Base-by-base conservation (phyloP, 2,888 invertebrate species). In the Nudaria mundana region DNA sequence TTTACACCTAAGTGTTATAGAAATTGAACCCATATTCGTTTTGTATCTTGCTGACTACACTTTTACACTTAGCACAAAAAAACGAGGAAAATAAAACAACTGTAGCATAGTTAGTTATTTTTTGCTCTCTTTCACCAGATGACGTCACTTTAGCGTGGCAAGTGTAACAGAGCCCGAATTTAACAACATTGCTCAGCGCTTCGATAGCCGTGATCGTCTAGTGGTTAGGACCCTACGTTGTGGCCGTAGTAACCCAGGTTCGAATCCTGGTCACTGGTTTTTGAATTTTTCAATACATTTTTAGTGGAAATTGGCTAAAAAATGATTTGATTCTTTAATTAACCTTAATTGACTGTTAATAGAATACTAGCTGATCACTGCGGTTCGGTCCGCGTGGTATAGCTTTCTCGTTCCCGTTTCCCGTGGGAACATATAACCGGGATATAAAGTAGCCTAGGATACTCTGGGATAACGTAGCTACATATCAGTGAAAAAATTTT, bases 181-280 rank as follows among this genome's bases (percentile, higher is more conserved):
- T 8, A 14, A 8, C 8, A 15, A n/a, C 8, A 1, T 2, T n/a
- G 8, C n/a, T n/a, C 15, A 28, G 14, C 90, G 79, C 80, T 79
- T 77, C 79, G 71, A 57, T 67, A 90, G 91, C 91, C 91, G 92
- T 91, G 91, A 92, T 92, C 91, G 92, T 92, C 91, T 92, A 92
- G 92, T 92, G 92, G 92, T 92, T 92, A 92, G 91, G 91, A 92
- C 91, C 90, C 91, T 91, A 91, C 91, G 91, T 92, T 92, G 92
- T 92, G 91, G 92, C 92, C 91, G 92, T 91, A 91, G 91, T 91
- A 92, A 92, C 92, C 92, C 92, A 92, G 92, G 92, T 92, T 92
- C 92, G 92, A 92, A 91, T 91, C 91, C 91, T 91, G 91, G 91
- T 91, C 91, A 91, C 91, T 91, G 89, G 12, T 26, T 26, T 26